Base-by-base conservation (phyloP, 2,888 invertebrate species). In the Drosophila falleni region DNA sequence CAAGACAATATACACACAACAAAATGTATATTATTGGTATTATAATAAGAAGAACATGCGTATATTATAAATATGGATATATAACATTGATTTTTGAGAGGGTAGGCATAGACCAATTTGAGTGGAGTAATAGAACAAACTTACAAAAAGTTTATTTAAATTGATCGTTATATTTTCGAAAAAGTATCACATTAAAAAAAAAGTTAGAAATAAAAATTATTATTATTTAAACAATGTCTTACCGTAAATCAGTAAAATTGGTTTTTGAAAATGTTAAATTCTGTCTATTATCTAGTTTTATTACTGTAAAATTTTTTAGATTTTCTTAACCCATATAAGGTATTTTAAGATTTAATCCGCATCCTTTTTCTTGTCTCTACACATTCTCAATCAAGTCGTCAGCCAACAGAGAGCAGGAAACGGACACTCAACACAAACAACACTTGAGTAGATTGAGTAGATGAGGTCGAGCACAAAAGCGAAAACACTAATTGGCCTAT, bases 401-500 rank as follows among this genome's bases (percentile, higher is more conserved):
- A 26, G 23, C 13, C 11, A 23, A 13, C 42, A 23, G 19, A 3
- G 13, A 16, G 33, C 33, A 44, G 44, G 59, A 75, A 70, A 15
- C 42, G 60, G 55, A 74, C 55, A 55, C 51, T 51, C 19, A 49
- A 13, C 23, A 3, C 23, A 15, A n/a, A n/a, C 5, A 11, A 15
- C 31, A 39, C 39, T 53, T 3, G 26, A 29, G 19, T 44, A 10
- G 37, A 37, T 16, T 23, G 23, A 23, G 23, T 23, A 23, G 23
- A 23, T 23, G 15, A 42, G 33, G 16, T 50, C 33, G 13, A 33
- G 19, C 31, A 59, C 37, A 60, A 64, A 35, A 64, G 59, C 46
- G 39, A 35, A 8, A 35, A 8, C 23, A 13, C 53, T 64, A 63
- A 71, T 63, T 79, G 62, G 75, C 50, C 62, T 62, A 63, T 54